These are phyloP conservation scores for Paralvinella palmiformis DNA, from an alignment of 1,140 invertebrate species.

Conservation along the genomic window DNA sequence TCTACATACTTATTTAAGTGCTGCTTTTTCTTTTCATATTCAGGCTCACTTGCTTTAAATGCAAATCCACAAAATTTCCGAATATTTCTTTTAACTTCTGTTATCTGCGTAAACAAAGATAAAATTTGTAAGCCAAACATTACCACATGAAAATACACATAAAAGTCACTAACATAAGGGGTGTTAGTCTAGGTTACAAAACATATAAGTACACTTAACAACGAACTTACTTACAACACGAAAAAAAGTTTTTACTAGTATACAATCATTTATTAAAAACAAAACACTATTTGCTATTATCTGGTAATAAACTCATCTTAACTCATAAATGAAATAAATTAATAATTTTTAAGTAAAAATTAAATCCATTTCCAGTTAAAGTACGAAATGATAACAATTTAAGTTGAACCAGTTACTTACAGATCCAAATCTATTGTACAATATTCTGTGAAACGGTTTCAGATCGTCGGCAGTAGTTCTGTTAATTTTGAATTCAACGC, in stretches of 20 bases:
- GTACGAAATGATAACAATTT: too few relatives aligned
- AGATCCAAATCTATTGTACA: slow-evolving; percentile 39
- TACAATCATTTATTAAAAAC: background rate
- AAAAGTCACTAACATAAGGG: too few relatives aligned
- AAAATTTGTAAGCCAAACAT: background rate
- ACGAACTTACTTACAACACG: background rate
- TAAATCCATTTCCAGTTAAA: background rate
- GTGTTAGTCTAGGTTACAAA: too few relatives aligned
- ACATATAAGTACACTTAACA: background rate
- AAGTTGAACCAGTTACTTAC: too few relatives aligned
- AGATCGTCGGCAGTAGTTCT: slow-evolving; percentile 41
- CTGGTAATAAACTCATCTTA: background rate
- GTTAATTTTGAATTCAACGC: slow-evolving; percentile 41
- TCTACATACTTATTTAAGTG: too few relatives aligned
- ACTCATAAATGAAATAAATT: background rate
- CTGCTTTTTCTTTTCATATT: slow-evolving; percentile 46
- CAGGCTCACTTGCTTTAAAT: slow-evolving; percentile 43
- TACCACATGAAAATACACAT: too few relatives aligned
- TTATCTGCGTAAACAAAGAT: slow-evolving; percentile 29
- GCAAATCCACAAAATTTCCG: slow-evolving; percentile 48
- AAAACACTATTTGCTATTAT: background rate
- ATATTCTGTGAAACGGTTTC: slow-evolving; percentile 43
- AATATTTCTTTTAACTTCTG: slow-evolving; percentile 48
- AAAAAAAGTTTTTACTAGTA: background rate
- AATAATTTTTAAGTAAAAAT: background rate